phyloP scores from a whole-genome alignment of 1,140 invertebrate species.

The Aphis gossypii region DNA sequence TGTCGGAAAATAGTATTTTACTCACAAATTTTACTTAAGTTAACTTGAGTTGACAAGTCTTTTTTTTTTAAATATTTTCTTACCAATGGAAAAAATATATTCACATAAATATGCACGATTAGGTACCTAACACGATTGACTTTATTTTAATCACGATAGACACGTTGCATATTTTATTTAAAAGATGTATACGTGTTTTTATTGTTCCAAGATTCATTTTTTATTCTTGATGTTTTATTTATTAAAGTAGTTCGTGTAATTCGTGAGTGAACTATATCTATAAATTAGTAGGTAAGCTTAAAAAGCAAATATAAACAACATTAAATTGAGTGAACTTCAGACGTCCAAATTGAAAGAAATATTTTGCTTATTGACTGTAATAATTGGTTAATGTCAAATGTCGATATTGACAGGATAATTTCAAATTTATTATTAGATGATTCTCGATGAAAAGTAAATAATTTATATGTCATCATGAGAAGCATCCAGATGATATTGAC shows the following conservation, averaged over 20 bases:
- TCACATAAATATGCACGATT: background rate
- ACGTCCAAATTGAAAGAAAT: background rate
- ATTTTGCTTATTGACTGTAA: conserved; percentile 7
- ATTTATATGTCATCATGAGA: background rate
- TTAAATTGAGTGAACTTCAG: background rate
- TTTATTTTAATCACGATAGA: background rate
- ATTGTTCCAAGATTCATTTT: background rate
- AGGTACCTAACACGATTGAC: background rate
- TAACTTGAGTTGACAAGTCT: background rate
- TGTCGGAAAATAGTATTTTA: background rate
- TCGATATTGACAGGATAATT: conserved; percentile 40
- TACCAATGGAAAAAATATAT: background rate
- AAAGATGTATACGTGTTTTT: background rate
- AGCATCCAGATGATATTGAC: background rate
- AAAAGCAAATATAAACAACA: background rate
- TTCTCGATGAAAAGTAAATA: background rate
- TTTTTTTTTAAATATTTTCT: background rate
- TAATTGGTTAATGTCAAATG: conserved; percentile 13
- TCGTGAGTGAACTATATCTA: background rate
- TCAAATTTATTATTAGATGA: background rate
- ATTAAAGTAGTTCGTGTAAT: background rate
- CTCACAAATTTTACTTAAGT: background rate
- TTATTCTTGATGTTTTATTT: background rate
- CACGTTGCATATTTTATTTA: too few species aligned
- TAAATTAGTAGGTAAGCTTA: background rate